Percentiles rank a stretch among this genome's conserved stretches.
Evolutionary conservation across 2,888 invertebrate genomes (phyloP).

Genomic region (Tribolium freemani): DNA sequence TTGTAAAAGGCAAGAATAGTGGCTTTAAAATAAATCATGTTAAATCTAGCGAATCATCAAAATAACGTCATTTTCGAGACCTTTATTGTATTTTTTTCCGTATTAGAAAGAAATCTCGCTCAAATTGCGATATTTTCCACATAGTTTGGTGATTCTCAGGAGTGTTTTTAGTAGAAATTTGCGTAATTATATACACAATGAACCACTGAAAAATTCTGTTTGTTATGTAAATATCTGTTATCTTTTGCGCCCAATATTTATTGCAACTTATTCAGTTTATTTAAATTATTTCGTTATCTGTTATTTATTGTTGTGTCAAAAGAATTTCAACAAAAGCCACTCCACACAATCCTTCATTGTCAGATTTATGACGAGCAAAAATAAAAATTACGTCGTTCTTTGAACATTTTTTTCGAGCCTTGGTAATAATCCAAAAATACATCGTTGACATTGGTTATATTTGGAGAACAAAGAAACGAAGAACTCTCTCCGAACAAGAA

Average conservation of each 20-base stretch:
- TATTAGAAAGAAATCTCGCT: no score
- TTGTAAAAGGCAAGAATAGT: no score
- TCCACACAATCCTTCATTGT: not conserved
- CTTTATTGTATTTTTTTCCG: no score
- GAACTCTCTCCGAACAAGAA: not conserved
- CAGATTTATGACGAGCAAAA: conserved; percentile 5
- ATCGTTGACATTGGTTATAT: conserved; percentile 13
- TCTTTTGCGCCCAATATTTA: not conserved
- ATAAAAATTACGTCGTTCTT: conserved; percentile 11
- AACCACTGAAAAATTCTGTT: not conserved
- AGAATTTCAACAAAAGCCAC: not conserved
- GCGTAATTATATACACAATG: no score
- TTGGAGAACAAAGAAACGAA: conserved; percentile 24
- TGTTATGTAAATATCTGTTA: not conserved
- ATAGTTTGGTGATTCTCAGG: no score
- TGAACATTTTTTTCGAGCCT: not conserved
- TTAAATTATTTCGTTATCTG: not conserved
- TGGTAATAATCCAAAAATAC: conserved; percentile 15
- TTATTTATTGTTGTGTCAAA: not conserved
- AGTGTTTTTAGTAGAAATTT: no score
- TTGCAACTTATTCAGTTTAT: not conserved
- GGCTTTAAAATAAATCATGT: no score
- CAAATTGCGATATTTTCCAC: no score
- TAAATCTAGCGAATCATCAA: no score
- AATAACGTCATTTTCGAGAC: no score